Evolutionary conservation across 2,888 invertebrate species (phyloP).

Genomic region (Cantharis rustica): DNA sequence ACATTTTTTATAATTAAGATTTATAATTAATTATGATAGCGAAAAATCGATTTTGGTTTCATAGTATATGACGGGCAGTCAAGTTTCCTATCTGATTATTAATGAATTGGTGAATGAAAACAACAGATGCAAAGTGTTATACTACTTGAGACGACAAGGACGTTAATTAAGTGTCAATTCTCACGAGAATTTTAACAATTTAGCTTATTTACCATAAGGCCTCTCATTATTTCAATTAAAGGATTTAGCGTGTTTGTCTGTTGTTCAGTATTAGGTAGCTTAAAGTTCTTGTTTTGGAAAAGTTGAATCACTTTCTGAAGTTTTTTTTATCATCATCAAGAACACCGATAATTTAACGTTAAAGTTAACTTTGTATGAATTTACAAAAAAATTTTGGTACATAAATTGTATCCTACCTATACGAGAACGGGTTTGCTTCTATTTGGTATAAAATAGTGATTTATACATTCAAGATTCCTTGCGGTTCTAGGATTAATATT

Average conservation of each 20-base stretch:
- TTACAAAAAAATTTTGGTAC: not conserved
- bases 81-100: not conserved
- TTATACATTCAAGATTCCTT: constrained; percentile 29
- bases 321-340: not conserved
- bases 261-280: not conserved
- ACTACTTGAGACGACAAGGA: not conserved
- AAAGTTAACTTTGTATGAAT: not conserved
- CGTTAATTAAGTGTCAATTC: not conserved
- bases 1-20: not conserved
- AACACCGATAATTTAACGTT: not conserved
- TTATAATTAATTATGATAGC: not conserved
- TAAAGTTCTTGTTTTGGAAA: not conserved
- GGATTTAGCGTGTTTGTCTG: not conserved
- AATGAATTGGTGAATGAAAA: not conserved
- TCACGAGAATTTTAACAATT: not conserved
- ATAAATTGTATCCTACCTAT: not conserved
- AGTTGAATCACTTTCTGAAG: not conserved
- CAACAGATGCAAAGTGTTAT: not conserved
- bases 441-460: constrained; percentile 26
- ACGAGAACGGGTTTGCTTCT: constrained; percentile 15
- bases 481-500: constrained; percentile 32
- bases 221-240: not conserved
- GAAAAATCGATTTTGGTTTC: not conserved
- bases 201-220: not conserved
- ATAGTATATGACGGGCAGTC: not conserved